phyloP scores from a whole-genome alignment of 1,140 invertebrate species.

The Drosophila guanche region DNA sequence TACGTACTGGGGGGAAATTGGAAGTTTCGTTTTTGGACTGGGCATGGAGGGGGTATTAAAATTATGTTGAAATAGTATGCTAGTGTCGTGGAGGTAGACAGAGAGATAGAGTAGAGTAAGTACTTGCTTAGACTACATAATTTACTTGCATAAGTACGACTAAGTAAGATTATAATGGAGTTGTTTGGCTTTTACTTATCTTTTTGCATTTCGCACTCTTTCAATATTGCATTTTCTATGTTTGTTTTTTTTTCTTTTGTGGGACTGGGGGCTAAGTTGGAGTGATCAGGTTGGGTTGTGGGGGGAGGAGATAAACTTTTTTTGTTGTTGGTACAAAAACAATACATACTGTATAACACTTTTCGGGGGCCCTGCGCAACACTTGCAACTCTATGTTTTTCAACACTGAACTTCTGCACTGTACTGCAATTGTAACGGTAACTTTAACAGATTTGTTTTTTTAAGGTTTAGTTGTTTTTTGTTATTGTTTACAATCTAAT shows the following conservation, averaged over 20 bases:
- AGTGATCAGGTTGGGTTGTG: conserved; percentile 38
- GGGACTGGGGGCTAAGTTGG: neutral
- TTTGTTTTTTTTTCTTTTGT: conserved; percentile 3
- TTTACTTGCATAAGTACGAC: conserved; percentile 74
- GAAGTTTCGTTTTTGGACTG: conserved; percentile 45
- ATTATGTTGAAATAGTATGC: too few relatives aligned
- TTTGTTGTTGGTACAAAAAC: conserved; percentile 56
- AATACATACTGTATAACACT: conserved; percentile 70
- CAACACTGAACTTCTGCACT: conserved; percentile 67
- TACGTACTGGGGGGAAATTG: conserved; percentile 54
- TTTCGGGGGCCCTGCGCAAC: conserved; percentile 63
- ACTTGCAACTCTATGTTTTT: conserved; percentile 65
- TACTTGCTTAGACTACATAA: conserved; percentile 76
- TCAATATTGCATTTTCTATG: conserved; percentile 35
- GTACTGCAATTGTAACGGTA: conserved; percentile 78
- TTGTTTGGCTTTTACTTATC: conserved; percentile 77
- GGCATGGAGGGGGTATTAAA: conserved; percentile 27
- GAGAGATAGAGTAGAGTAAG: conserved; percentile 38
- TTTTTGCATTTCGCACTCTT: conserved; percentile 31
- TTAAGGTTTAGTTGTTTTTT: conserved; percentile 13
- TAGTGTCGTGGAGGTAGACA: conserved; percentile 21
- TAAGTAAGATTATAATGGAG: conserved; percentile 61
- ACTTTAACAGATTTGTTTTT: conserved; percentile 60
- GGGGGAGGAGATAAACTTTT: conserved; percentile 58
- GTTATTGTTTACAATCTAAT: conserved; percentile 16